Evolutionary conservation across 1,140 invertebrate genomes (phyloP), one percentile per base, ranked within the genome.

Genomic region (Portunus trituberculatus): DNA sequence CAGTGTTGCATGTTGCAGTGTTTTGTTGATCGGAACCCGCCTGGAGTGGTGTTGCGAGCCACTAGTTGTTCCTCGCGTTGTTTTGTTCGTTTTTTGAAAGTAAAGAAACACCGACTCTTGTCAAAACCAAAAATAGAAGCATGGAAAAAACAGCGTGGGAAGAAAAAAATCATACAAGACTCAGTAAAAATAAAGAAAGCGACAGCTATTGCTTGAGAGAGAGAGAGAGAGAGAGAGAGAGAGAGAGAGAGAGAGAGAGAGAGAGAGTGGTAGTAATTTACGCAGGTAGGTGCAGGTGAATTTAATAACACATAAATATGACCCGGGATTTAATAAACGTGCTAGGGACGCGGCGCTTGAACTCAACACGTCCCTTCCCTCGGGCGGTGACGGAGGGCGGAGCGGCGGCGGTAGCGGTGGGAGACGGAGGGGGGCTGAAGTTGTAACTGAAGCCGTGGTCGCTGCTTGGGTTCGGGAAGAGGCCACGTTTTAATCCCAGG

Each of bases 401-500:
- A 25, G 67, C 12, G 67, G 67, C 20, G 67, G 20, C 6, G 67
- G 67, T 2, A 25, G 16, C 12, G 67, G 25, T 8, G 59, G 59
- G 59, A 20, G 67, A 25, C 12, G 0, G 25, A 1, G 1, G 67
- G 67, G 67, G 20, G 20, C 20, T n/a, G 6, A 1, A n/a, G n/a
- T 7, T 76, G 67, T 76, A 76, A 76, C 67, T 76, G n/a, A 76
- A 76, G 67, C 39, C 88, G 16, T 8, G 32, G 88, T 52, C 88
- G 88, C 12, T 28, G 39, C 7, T 32, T 16, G 28, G 25, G 10
- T n/a, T 39, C 39, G 32, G 31, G 39, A 46, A 52, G 39, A 46
- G 39, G 32, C 32, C 88, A 46, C n/a, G 88, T 46, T 90, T 90
- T 90, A 90, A 90, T 90, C 88, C 32, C 88, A 25, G 88, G 32